Conservation (phyloP, 2,797 vertebrate genomes). For the Neomorphus geoffroyi region DNA sequence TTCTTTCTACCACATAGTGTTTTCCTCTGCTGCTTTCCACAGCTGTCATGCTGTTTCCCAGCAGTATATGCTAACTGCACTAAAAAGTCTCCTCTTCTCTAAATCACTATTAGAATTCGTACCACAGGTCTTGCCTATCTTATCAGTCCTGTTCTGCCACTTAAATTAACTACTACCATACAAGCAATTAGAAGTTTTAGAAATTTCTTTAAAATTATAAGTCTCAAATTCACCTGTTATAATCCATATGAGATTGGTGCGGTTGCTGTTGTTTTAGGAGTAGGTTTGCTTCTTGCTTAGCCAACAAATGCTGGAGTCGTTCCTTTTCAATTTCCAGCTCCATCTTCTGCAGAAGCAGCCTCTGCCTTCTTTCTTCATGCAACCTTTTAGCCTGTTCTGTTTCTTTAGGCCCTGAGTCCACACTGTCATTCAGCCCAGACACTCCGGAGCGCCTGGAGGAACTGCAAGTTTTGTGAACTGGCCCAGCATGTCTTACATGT, state of each 20-base stretch:
- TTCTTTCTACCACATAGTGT: slow-evolving; percentile 21
- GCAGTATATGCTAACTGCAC: background rate
- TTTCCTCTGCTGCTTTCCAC: slow-evolving; percentile 7
- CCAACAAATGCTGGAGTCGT: slow-evolving; percentile 85
- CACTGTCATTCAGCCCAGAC: background rate
- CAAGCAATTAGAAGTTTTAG: background rate
- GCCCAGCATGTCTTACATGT: background rate
- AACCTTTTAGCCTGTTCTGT: slow-evolving; percentile 62
- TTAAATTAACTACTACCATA: background rate
- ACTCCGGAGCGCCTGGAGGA: background rate
- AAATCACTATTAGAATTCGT: background rate
- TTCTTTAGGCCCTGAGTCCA: background rate
- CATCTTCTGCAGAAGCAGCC: slow-evolving; percentile 91
- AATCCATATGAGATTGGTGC: slow-evolving; percentile 80
- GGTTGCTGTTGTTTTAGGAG: slow-evolving; percentile 87
- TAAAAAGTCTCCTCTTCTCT: background rate
- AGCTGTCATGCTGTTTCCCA: slow-evolving; percentile 19
- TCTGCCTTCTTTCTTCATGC: slow-evolving; percentile 86
- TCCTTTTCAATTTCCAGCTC: slow-evolving; percentile 93
- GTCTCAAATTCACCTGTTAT: slow-evolving; percentile 79
- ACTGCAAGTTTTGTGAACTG: slow-evolving; percentile 16
- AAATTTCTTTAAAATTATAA: background rate
- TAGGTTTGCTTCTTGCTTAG: slow-evolving; percentile 88
- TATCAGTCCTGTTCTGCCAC: background rate
- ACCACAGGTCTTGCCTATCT: background rate